These are phyloP conservation scores for Nemurella pictetii DNA, from an alignment of 2,888 invertebrate species.

Conservation along the genomic window DNA sequence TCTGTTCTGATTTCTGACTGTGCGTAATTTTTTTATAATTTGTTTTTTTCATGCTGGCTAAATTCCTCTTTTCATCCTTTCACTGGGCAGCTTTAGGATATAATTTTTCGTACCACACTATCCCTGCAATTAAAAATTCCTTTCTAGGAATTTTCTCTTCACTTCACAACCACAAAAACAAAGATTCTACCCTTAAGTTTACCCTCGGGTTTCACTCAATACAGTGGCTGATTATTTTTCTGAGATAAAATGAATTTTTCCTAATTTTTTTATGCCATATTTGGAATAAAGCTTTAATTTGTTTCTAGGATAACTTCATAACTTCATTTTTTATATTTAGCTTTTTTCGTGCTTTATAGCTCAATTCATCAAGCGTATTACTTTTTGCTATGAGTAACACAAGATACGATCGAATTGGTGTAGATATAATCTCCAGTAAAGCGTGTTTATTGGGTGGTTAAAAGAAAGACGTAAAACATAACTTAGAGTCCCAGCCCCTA, in stretches of 20 bases:
- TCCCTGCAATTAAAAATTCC: no score
- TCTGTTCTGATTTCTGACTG: no score
- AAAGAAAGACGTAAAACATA: constrained; percentile 18
- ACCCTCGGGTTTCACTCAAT: no score
- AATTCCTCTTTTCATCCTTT: no score
- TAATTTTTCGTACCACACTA: no score
- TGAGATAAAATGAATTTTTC: not conserved
- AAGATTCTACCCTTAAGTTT: no score
- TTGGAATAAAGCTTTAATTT: not conserved
- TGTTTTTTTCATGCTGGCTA: no score
- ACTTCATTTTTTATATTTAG: not conserved
- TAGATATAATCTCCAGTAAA: constrained; percentile 13
- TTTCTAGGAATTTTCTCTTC: no score
- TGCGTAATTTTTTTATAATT: no score
- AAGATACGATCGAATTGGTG: constrained; percentile 14
- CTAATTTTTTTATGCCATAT: not conserved
- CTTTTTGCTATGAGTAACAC: not conserved
- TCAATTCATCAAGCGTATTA: constrained; percentile 8
- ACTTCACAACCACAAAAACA: no score
- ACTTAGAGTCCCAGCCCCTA: not conserved
- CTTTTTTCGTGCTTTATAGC: not conserved
- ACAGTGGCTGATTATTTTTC: not conserved
- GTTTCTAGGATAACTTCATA: not conserved
- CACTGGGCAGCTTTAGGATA: no score
- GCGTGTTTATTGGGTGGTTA: constrained; percentile 19